Evolutionary conservation across 1,140 invertebrate genomes (phyloP), one percentile per base, ranked within the genome.

Genomic region (Octopus sinensis): DNA sequence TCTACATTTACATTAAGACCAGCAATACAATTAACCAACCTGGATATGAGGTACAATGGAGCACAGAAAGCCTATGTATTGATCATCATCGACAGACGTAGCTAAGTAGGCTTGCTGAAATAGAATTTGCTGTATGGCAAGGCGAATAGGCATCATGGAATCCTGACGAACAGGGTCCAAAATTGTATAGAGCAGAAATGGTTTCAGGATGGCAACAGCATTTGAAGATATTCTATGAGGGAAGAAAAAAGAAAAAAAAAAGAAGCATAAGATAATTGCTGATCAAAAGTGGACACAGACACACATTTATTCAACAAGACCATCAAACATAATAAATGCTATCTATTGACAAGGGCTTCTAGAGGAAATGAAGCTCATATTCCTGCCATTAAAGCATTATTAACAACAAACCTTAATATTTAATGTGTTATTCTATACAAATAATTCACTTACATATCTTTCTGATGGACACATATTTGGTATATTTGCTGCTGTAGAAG

Each of bases 161-260:
- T 62, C 52, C 54, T 78, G 83, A n/a, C 84, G 84, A 9, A 79
- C 81, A 43, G 86, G 86, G 73, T 87, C 85, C 43, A 84, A 62
- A 10, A 87, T 79, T 4, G 85, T 81, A 84, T 85, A 87, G 73
- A 84, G 83, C 51, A 87, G 30, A 68, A 87, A 85, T 75, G 85
- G 84, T 43, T 79, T 78, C 62, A 87, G 54, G 12, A 87, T 75
- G 6, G 75, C 76, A 51, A 86, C 78, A 12, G 83, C 62, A 23
- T 80, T 77, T 23, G 76, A 4, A 54, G 75, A 75, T 6, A 86
- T 80, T 77, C 85, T 86, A 62, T 53, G 76, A 78, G 79, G 53
- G 76, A 83, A 71, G 43, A 51, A 82, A 10, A 53, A 54, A 81
- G 56, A 80, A 10, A 5, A 54, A 9, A 78, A 53, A 52, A 76